Evolutionary conservation across 2,888 invertebrate genomes (phyloP).

Genomic region (Gonocerus acuteangulatus): DNA sequence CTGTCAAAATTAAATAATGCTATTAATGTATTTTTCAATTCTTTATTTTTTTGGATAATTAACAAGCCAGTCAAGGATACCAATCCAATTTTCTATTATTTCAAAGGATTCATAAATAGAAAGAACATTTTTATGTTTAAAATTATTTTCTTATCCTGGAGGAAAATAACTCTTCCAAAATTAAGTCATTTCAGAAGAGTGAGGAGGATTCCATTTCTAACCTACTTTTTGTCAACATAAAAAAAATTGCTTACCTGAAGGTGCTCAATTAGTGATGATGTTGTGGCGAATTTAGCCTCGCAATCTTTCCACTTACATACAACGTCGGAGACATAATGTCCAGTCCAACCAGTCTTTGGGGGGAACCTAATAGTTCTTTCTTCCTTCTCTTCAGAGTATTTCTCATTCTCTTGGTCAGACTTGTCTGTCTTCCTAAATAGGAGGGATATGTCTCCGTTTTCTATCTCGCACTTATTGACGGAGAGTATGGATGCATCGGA

Average conservation of each 20-base stretch:
- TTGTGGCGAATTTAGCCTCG: slow-evolving; percentile 66
- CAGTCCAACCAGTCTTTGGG: slow-evolving; percentile 43
- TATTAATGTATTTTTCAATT: too few relatives aligned
- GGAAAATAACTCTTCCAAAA: too few relatives aligned
- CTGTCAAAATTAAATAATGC: too few relatives aligned
- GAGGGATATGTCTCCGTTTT: slow-evolving; percentile 36
- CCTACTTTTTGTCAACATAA: too few relatives aligned
- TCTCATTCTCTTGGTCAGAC: slow-evolving; percentile 28
- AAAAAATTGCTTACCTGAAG: slow-evolving; percentile 57
- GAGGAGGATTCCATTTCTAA: too few relatives aligned
- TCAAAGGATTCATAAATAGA: too few relatives aligned
- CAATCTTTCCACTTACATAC: slow-evolving; percentile 76
- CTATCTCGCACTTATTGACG: slow-evolving; percentile 40
- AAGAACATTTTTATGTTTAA: too few relatives aligned
- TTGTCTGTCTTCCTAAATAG: slow-evolving; percentile 25
- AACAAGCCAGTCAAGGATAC: too few relatives aligned
- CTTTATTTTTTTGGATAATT: too few relatives aligned
- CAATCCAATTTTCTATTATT: too few relatives aligned
- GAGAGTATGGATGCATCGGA: slow-evolving; percentile 35
- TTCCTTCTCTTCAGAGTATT: neutral
- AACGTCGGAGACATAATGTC: slow-evolving; percentile 36
- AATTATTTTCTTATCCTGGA: too few relatives aligned
- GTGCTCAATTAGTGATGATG: slow-evolving; percentile 75
- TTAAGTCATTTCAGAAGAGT: too few relatives aligned
- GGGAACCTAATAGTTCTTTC: slow-evolving; percentile 71